These are phyloP conservation scores for Leptinotarsa undecemlineata DNA, from an alignment of 1,140 invertebrate species.

Conservation along the genomic window DNA sequence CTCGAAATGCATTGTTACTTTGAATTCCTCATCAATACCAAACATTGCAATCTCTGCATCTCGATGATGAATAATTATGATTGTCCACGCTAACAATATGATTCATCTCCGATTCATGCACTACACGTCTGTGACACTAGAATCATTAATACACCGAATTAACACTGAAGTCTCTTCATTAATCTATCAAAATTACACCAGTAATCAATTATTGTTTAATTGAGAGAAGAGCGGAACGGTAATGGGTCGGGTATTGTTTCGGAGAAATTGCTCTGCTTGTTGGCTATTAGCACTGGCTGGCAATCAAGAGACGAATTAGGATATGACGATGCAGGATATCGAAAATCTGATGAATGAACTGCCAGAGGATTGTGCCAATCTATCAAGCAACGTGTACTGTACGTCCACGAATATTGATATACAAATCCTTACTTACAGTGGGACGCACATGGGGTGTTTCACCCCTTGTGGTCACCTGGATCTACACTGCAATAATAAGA, in stretches of 20 bases:
- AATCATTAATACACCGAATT: neutral
- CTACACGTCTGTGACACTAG: neutral
- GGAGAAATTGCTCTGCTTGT: neutral
- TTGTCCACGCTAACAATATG: slow-evolving; percentile 1
- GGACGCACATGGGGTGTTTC: too few relatives aligned
- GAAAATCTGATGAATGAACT: neutral
- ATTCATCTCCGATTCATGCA: neutral
- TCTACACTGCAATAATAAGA: too few relatives aligned
- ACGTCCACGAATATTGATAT: too few relatives aligned
- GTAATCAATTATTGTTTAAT: slow-evolving; percentile 4
- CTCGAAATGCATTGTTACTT: too few relatives aligned
- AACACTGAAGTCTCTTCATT: neutral
- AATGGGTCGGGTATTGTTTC: neutral
- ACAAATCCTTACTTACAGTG: too few relatives aligned
- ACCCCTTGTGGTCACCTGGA: too few relatives aligned
- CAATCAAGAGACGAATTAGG: neutral
- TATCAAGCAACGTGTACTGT: too few relatives aligned
- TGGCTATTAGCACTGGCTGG: neutral
- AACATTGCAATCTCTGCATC: too few relatives aligned
- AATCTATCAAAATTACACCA: slow-evolving; percentile 1
- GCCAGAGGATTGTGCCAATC: too few relatives aligned
- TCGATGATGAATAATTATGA: too few relatives aligned
- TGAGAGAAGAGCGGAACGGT: neutral
- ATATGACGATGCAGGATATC: slow-evolving; percentile 1
- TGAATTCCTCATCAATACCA: too few relatives aligned